A percentile compares a stretch with the other conserved stretches of the same genome.
Conservation (phyloP, 2,888 invertebrate genomes). For the Pseudococcus viburni region DNA sequence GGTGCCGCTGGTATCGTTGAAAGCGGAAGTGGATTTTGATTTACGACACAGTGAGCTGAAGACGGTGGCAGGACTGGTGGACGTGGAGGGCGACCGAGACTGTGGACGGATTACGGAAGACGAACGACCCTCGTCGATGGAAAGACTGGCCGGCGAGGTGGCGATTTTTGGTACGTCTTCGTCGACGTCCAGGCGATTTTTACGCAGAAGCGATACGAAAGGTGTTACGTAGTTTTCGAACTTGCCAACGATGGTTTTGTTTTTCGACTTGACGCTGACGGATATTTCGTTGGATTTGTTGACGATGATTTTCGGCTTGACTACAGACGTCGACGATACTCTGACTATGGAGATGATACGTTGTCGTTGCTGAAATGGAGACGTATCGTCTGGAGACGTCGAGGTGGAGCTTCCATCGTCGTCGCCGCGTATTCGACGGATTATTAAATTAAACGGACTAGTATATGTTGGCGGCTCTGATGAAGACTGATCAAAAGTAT, state of each 20-base stretch:
- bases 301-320: constrained; percentile 57
- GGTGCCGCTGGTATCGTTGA: constrained; percentile 9
- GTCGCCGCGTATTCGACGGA: constrained; percentile 26
- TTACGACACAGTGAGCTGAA: not conserved
- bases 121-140: not conserved
- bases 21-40: not conserved
- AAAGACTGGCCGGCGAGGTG: not conserved
- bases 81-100: not conserved
- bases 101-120: not conserved
- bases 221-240: constrained; percentile 49
- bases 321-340: constrained; percentile 63
- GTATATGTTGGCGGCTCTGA: not conserved
- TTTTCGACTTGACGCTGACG: constrained; percentile 48
- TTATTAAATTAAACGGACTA: constrained; percentile 50
- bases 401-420: not conserved
- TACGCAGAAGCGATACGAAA: constrained; percentile 54
- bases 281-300: constrained; percentile 55
- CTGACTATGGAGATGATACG: constrained; percentile 62
- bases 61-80: not conserved
- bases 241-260: not conserved
- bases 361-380: not conserved
- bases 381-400: constrained; percentile 27
- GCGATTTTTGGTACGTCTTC: constrained; percentile 51
- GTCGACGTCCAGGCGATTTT: constrained; percentile 58
- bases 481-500: constrained; percentile 28